A percentile compares a stretch with the other conserved stretches of the same genome.
Evolutionary conservation across 2,113 vertebrate genomes (phyloP).

Genomic region (Steatornis caripensis): DNA sequence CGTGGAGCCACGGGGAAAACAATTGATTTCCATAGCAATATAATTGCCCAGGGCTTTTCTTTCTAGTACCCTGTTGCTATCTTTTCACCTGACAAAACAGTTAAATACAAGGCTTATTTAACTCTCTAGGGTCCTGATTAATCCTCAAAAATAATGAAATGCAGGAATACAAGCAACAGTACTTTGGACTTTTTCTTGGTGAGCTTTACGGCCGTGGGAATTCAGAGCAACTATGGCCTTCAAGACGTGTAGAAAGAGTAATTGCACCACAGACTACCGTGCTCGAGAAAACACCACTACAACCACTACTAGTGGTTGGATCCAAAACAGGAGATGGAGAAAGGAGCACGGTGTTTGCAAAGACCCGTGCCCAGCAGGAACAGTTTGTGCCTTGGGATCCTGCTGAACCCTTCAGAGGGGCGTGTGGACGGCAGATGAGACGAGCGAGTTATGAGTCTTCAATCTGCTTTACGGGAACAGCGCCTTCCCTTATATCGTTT

Average conservation of each 20-base stretch:
- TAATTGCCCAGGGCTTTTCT: not conserved
- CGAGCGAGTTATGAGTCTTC: not conserved
- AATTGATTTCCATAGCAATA: not conserved
- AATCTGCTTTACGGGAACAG: not conserved
- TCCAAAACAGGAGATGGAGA: not conserved
- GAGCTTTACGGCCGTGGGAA: not conserved
- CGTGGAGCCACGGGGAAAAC: not conserved
- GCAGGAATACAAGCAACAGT: not conserved
- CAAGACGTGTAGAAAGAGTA: not conserved
- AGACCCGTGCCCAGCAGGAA: not conserved
- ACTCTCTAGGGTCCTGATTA: not conserved
- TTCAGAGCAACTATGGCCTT: not conserved
- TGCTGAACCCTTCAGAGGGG: not conserved
- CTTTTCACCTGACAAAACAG: not conserved
- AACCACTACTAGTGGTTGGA: too few species aligned
- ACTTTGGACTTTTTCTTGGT: not conserved
- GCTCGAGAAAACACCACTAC: not conserved
- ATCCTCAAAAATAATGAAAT: not conserved
- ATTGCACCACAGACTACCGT: not conserved
- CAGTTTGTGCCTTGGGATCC: not conserved
- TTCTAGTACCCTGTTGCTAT: not conserved
- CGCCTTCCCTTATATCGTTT: not conserved
- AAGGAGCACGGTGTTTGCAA: not conserved
- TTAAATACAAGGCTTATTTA: not conserved
- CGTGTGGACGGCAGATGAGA: not conserved